Evolutionary conservation across 2,113 vertebrate genomes (phyloP).

Genomic region (Eolophus roseicapilla): DNA sequence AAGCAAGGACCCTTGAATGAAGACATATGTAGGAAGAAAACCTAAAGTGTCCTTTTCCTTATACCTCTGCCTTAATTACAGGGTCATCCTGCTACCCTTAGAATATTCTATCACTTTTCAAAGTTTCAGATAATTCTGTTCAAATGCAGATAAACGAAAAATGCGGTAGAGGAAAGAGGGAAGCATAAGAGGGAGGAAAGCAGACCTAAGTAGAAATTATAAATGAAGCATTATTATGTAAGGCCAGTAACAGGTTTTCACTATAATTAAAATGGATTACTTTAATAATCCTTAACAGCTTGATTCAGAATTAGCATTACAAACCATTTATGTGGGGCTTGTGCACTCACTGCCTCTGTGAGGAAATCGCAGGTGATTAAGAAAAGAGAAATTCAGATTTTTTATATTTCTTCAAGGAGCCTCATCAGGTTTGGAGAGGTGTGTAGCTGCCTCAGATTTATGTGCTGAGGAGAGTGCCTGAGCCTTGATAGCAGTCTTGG

Average conservation of each 20-base stretch:
- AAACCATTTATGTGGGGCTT: constrained; percentile 28
- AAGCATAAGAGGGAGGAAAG: background rate
- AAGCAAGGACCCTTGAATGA: background rate
- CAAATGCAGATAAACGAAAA: background rate
- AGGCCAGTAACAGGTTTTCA: constrained; percentile 50
- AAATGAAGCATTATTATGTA: constrained; percentile 61
- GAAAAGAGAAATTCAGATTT: background rate
- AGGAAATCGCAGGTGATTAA: background rate
- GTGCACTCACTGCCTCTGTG: background rate
- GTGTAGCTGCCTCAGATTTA: background rate
- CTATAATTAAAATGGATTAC: constrained; percentile 68
- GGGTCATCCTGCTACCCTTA: background rate
- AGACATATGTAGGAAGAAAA: background rate
- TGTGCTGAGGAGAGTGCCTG: background rate
- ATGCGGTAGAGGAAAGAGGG: background rate
- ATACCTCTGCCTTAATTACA: background rate
- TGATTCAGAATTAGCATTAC: constrained; percentile 34
- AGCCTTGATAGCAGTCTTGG: constrained; percentile 7
- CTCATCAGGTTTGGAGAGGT: background rate
- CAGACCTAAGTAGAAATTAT: constrained; percentile 19
- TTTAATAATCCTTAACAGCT: constrained; percentile 65
- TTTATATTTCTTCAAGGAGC: constrained; percentile 22
- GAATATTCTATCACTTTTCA: background rate
- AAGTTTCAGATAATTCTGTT: background rate
- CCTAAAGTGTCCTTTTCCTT: background rate